Evolutionary conservation across 2,797 vertebrate genomes (phyloP), one percentile per base, ranked within the genome.

Genomic region (Mormyrus proboscirostris): DNA sequence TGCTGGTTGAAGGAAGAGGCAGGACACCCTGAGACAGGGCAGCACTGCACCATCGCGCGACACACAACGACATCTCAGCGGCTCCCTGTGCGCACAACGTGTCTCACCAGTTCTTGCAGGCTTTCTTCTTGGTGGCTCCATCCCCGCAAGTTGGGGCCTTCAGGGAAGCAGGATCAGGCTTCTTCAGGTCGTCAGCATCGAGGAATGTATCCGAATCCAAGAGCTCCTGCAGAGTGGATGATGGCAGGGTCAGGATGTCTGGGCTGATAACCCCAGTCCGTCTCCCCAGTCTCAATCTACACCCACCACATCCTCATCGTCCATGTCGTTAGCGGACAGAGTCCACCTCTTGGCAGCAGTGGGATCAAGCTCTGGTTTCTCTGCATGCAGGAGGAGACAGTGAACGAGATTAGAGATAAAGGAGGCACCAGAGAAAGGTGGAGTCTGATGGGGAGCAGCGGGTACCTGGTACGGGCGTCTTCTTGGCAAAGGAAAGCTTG

Each of bases 71-170:
- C 0, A 10, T 59, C 59, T 19, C 47, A 22, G 83, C 49, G 6
- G 16, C 12, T 69, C 51, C 33, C 73, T 79, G 73, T 12, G 38
- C 7, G 33, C 73, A 41, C 14, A 0, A 0, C 3, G 14, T 2
- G n/a, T 33, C 96, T 96, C 88, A 99, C 98, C 98, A 99, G 94
- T 98, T 97, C 94, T 97, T 99, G 94, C 98, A 99, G 90, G 97
- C 98, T 91, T 96, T 98, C 92, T 97, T 99, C 92, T 96, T 96
- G 1, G n/a, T 22, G 1, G 95, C 93, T 57, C 94, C 93, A 4
- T 96, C 96, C 79, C 97, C 97, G 90, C 98, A 99, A 1, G 91
- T 91, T 0, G 95, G 50, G 0, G 96, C 96, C 92, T 93, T 96
- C 47, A 99, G 96, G 65, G 97, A 98, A 0, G 94, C 93, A 0